Evolutionary conservation across 2,113 vertebrate genomes (phyloP), one percentile per base, ranked within the genome.

Genomic region (Pipa parva): DNA sequence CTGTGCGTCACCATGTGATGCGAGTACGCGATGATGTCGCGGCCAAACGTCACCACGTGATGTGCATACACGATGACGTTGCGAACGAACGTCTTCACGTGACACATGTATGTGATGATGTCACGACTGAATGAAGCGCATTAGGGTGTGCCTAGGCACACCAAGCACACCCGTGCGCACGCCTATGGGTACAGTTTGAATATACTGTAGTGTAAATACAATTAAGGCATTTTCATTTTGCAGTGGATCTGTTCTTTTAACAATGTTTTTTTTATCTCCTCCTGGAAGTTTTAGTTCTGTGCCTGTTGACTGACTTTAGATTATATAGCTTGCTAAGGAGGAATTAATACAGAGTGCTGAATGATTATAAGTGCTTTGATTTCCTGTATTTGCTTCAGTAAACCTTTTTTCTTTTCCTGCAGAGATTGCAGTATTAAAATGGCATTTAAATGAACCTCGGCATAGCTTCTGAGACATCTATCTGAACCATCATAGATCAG

Each of bases 381-480:
- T 54, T 54, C 57, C 66, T 61, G 48, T 54, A 33, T 70, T 61
- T 61, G 25, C 57, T 52, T 70, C 56, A 45, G 24, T 61, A 45
- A 31, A 61, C 52, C 21, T 56, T n/a, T 27, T 39, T 39, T 29
- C n/a, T 13, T 28, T 48, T 56, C 29, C 50, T 68, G 45, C 56
- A 27, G n/a, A 26, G 65, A 24, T 46, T 51, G 46, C 66, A 70
- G 31, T 55, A 45, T 60, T 61, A 48, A 61, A 60, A 54, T 54
- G 37, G 66, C 60, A 70, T 70, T 54, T 54, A 70, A 61, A 70
- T 70, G 66, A 70, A 61, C 24, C 57, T 31, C 33, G 13, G 58
- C 24, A 61, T 42, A 27, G 33, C 49, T 54, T 70, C 57, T 60
- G 66, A 70, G 33, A 49, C 49, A 46, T 70, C 36, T 59, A 59